Evolutionary conservation across 2,113 vertebrate species (phyloP), one percentile per base, ranked within the genome.

Genomic region (Trochalopteron elliotii): DNA sequence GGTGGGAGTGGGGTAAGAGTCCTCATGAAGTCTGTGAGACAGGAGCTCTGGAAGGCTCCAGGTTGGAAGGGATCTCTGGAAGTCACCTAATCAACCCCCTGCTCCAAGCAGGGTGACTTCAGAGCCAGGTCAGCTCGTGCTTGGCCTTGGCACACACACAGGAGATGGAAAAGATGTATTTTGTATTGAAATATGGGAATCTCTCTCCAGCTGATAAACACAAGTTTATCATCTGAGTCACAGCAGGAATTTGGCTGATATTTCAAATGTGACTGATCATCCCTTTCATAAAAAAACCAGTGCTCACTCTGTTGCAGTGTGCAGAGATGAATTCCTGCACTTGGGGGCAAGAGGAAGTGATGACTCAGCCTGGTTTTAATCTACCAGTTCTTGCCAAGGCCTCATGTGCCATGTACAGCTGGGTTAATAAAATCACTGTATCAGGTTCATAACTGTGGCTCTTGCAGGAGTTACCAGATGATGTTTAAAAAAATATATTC

Each of bases 311-410:
- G n/a, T 23, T 76, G 33, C 59, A 45, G 49, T 9, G 19, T 44
- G 69, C 60, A 69, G 45, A 40, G 72, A 63, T 49, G 42, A 91
- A 31, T 57, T 64, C 3, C 44, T 31, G 11, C 45, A 12, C 60
- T 59, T 61, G 21, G 57, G 57, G 59, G 35, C 67, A 74, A 30
- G 61, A 81, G 35, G 35, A 80, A 47, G 33, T 59, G 30, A 22
- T 81, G 67, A 67, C n/a, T 96, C 74, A 88, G 7, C 68, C 69
- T 85, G 52, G 30, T 61, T 90, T 97, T 60, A 42, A 74, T 87
- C 76, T 69, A 12, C 21, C 59, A 16, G 35, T 28, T 81, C 86
- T 93, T 94, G 84, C 76, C 78, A 44, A 57, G 35, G 47, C 21
- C 77, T 79, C 30, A 27, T 40, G 39, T 78, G 39, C 83, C 56